These are phyloP conservation scores for Blastomussa wellsi DNA, from an alignment of 92 coral and sea anemone genomes.

Conservation along the genomic window DNA sequence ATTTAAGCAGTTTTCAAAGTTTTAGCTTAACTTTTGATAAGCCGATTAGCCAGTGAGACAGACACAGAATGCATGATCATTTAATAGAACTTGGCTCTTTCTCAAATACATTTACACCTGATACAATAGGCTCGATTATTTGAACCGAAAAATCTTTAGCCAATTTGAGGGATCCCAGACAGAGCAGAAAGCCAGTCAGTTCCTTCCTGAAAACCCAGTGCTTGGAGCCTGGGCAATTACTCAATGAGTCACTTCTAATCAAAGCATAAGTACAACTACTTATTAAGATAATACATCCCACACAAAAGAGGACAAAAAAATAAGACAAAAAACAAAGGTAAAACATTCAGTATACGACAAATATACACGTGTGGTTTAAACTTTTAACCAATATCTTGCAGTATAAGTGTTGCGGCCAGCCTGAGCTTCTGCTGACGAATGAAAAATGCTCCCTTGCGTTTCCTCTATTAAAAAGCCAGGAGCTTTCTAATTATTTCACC, in stretches of 20 bases:
- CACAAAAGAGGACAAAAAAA: neutral
- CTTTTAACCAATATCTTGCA: neutral
- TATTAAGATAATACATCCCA: neutral
- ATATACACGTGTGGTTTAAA: constrained; percentile 5
- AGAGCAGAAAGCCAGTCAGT: neutral
- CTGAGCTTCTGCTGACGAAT: neutral
- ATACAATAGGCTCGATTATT: no score
- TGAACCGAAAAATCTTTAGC: no score
- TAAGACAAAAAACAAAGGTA: neutral
- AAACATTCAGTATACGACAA: neutral
- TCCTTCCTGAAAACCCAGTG: neutral
- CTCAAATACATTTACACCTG: no score
- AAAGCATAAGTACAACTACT: neutral
- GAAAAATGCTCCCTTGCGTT: constrained; percentile 1
- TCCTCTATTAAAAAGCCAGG: neutral
- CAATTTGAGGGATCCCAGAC: neutral
- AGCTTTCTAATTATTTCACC: neutral
- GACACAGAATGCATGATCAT: no score
- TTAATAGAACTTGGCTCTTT: no score
- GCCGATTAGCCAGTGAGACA: no score
- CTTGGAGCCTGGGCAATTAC: neutral
- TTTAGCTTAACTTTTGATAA: no score
- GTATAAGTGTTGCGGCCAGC: neutral
- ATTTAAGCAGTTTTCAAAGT: neutral
- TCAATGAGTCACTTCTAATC: neutral